Evolutionary conservation across 1,140 invertebrate species (phyloP).

Genomic region (Neelides sp.): DNA sequence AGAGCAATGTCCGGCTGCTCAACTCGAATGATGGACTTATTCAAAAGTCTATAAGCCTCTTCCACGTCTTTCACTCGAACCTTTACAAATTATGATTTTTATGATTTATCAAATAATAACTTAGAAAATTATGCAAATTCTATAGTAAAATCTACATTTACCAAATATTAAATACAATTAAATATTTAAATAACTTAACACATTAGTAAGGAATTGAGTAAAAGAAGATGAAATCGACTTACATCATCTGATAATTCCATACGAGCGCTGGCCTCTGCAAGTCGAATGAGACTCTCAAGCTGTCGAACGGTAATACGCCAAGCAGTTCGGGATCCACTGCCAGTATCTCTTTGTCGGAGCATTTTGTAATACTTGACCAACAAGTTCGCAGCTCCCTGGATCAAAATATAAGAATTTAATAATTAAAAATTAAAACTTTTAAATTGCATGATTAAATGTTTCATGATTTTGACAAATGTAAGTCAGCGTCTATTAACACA

Average conservation of each 20-base stretch:
- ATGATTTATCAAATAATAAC: neutral
- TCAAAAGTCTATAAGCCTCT: constrained; percentile 87
- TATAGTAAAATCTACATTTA: neutral
- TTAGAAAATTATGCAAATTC: neutral
- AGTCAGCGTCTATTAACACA: no score
- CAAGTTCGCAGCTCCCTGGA: constrained; percentile 63
- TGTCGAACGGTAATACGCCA: constrained; percentile 99
- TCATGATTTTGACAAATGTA: no score
- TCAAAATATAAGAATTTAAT: neutral
- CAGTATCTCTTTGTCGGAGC: constrained; percentile 68
- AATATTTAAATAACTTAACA: constrained; percentile 9
- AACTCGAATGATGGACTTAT: constrained; percentile 94
- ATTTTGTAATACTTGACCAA: constrained; percentile 81
- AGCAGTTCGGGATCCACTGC: constrained; percentile 51
- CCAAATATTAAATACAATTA: neutral
- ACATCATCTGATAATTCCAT: constrained; percentile 88
- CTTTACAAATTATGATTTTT: constrained; percentile 32
- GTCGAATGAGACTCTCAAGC: constrained; percentile 88
- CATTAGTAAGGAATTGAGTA: neutral
- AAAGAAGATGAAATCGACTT: constrained; percentile 14
- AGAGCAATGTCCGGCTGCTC: constrained; percentile 95
- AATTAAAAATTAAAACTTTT: neutral
- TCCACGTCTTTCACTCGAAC: constrained; percentile 70
- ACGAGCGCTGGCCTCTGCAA: constrained; percentile 92
- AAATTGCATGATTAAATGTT: neutral